Conservation (phyloP, 2,888 invertebrate genomes). For the Thera obeliscata region DNA sequence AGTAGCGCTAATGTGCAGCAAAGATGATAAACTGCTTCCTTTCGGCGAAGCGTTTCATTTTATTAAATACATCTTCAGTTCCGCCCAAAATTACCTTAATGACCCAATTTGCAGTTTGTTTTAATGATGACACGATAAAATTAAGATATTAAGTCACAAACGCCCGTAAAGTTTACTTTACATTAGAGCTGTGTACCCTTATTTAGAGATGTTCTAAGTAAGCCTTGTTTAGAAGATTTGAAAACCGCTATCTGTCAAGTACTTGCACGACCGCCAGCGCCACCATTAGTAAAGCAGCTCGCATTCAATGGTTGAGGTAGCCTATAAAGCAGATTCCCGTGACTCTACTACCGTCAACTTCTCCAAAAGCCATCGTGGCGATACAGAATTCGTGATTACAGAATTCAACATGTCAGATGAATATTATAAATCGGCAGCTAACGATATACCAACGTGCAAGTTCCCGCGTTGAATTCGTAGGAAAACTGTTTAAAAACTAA, state of each 20-base stretch:
- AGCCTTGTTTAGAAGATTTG: no score
- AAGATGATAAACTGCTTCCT: conserved; percentile 77
- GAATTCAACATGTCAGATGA: not conserved
- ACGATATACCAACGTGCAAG: conserved; percentile 18
- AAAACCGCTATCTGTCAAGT: conserved; percentile 87
- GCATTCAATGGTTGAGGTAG: conserved; percentile 89
- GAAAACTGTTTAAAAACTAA: conserved; percentile 57
- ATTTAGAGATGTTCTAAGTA: no score
- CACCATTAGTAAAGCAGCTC: conserved; percentile 89
- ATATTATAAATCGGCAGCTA: conserved; percentile 14
- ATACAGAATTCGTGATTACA: not conserved
- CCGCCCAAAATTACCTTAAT: conserved; percentile 45
- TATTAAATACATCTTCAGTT: conserved; percentile 50
- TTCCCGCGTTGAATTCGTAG: conserved; percentile 28
- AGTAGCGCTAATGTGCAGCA: conserved; percentile 69
- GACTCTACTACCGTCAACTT: conserved; percentile 96
- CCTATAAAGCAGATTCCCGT: conserved; percentile 98
- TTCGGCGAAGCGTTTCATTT: conserved; percentile 53
- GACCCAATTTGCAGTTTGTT: conserved; percentile 47
- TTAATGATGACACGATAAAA: conserved; percentile 32
- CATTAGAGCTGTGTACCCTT: not conserved
- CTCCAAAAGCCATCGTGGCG: conserved; percentile 89
- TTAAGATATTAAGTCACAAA: conserved; percentile 12
- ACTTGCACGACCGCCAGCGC: conserved; percentile 89
- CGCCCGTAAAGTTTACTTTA: conserved; percentile 8